These are phyloP conservation scores for Troides helena DNA, from an alignment of 2,888 invertebrate species.

Conservation along the genomic window DNA sequence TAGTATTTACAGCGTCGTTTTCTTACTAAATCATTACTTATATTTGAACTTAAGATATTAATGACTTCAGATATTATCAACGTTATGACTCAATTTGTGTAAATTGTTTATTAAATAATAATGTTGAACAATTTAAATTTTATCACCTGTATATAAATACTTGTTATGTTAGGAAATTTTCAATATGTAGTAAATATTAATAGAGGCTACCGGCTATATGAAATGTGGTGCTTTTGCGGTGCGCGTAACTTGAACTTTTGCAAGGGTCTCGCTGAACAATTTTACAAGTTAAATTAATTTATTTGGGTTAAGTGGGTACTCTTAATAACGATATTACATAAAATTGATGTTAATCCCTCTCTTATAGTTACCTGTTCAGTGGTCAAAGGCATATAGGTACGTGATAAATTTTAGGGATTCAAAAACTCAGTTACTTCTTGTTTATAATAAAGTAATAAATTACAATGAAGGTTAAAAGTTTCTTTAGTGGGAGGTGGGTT, in stretches of 20 bases:
- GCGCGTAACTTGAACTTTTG: neutral
- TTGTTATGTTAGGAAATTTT: neutral
- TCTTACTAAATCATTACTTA: neutral
- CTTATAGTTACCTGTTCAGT: neutral
- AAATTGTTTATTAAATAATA: neutral
- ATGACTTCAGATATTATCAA: neutral
- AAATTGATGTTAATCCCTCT: neutral
- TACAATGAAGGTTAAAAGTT: no score
- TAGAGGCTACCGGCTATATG: neutral
- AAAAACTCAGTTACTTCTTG: no score
- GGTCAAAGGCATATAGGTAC: neutral
- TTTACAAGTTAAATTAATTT: slow-evolving; percentile 11
- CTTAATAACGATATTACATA: neutral
- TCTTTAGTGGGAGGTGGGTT: no score
- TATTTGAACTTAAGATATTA: neutral
- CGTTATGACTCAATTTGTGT: neutral
- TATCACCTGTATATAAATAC: neutral
- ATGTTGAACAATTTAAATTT: neutral
- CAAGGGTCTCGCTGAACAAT: neutral
- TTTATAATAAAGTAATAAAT: no score
- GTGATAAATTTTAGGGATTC: no score
- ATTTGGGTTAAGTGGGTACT: slow-evolving; percentile 1
- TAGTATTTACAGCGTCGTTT: no score
- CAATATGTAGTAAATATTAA: slow-evolving; percentile 9
- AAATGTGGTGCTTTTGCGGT: neutral